Evolutionary conservation across 1,140 invertebrate species (phyloP).

Genomic region (Danaus plexippus): DNA sequence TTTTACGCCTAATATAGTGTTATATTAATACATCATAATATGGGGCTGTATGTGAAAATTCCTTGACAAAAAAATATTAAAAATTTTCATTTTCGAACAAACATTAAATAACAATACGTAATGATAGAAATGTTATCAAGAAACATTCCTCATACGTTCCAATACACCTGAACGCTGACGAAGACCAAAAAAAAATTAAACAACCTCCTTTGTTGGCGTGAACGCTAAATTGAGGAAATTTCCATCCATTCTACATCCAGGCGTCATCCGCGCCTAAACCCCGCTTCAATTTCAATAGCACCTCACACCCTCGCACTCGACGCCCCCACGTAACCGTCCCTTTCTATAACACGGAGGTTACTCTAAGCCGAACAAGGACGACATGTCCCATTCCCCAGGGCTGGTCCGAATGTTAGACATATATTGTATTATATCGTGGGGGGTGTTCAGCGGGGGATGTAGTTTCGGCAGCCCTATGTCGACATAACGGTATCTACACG

Average conservation of each 20-base stretch:
- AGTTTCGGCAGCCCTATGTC: conserved; percentile 67
- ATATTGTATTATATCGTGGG: conserved; percentile 67
- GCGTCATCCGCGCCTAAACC: conserved; percentile 70
- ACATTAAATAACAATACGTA: too few species aligned
- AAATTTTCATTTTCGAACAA: too few species aligned
- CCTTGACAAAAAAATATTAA: too few species aligned
- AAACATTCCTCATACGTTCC: conserved; percentile 11
- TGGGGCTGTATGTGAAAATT: too few species aligned
- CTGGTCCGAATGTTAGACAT: conserved; percentile 70
- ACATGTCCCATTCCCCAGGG: conserved; percentile 50
- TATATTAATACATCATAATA: too few species aligned
- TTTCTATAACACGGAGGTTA: conserved; percentile 21
- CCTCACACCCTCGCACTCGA: conserved; percentile 67
- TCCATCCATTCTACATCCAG: conserved; percentile 70
- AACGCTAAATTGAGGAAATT: conserved; percentile 72
- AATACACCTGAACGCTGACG: conserved; percentile 41
- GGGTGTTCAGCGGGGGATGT: conserved; percentile 35
- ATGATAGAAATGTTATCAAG: not conserved
- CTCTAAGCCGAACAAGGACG: conserved; percentile 23
- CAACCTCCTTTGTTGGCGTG: conserved; percentile 68
- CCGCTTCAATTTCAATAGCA: conserved; percentile 71
- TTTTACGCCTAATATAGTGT: too few species aligned
- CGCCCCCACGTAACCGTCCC: conserved; percentile 46
- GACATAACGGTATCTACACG: conserved; percentile 61
- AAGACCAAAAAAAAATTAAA: conserved; percentile 64